These are phyloP conservation scores for Eilema griseolum DNA, from an alignment of 2,888 invertebrate genomes.

Conservation along the genomic window DNA sequence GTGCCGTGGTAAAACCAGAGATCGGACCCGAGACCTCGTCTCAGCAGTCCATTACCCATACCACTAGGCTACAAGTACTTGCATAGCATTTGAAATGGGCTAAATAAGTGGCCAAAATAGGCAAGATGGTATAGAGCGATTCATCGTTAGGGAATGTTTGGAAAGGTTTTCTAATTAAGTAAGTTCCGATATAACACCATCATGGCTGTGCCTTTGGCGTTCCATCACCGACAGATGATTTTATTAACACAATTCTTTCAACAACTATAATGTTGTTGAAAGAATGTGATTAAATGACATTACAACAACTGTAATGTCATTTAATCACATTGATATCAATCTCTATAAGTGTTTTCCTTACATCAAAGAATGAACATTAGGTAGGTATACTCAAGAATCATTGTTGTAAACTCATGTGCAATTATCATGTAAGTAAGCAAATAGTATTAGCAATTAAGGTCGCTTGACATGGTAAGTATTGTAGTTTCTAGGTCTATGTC, in stretches of 20 bases:
- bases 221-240: not conserved
- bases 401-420: slow-evolving; percentile 51
- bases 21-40: too few relatives aligned
- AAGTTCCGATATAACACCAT: not conserved
- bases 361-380: slow-evolving; percentile 14
- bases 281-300: too few relatives aligned
- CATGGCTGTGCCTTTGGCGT: not conserved
- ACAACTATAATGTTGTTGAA: too few relatives aligned
- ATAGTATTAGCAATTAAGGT: slow-evolving; percentile 61
- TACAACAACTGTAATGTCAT: not conserved
- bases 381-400: slow-evolving; percentile 31
- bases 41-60: too few relatives aligned
- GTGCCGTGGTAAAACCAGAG: too few relatives aligned
- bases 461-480: slow-evolving; percentile 56
- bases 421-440: slow-evolving; percentile 55
- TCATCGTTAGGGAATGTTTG: not conserved
- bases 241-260: not conserved
- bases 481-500: slow-evolving; percentile 61
- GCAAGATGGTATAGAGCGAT: not conserved
- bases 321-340: slow-evolving; percentile 1
- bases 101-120: too few relatives aligned
- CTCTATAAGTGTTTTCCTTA: not conserved
- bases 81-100: too few relatives aligned
- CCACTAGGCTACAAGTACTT: too few relatives aligned
- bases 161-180: not conserved